Evolutionary conservation across 2,113 vertebrate species (phyloP).

Genomic region (Verasper variegatus): DNA sequence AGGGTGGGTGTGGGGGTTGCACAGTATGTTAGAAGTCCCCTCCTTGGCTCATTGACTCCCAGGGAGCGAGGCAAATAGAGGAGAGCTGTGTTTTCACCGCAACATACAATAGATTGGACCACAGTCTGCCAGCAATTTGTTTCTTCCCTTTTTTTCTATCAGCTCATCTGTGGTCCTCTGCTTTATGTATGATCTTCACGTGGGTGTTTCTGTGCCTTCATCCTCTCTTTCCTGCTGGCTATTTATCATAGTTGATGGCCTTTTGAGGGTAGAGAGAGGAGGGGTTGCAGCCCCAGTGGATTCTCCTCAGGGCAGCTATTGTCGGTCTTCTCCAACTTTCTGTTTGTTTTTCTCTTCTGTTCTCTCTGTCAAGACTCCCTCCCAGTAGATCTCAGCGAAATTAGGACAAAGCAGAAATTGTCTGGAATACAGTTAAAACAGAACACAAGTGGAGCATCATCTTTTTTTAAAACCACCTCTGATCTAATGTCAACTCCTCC

Average conservation of each 20-base stretch:
- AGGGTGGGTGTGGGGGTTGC: constrained; percentile 12
- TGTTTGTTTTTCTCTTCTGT: constrained; percentile 41
- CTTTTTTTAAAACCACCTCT: constrained; percentile 25
- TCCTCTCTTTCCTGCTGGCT: constrained; percentile 45
- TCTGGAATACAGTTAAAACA: constrained; percentile 1
- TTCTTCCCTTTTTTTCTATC: constrained; percentile 14
- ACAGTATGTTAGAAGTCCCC: constrained; percentile 25
- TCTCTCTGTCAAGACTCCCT: constrained; percentile 27
- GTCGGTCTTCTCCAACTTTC: constrained; percentile 27
- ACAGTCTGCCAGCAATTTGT: constrained; percentile 54
- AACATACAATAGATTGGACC: constrained; percentile 57
- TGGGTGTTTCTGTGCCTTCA: constrained; percentile 36
- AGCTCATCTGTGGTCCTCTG: constrained; percentile 25
- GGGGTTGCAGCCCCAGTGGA: constrained; percentile 29
- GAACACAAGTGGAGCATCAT: not conserved
- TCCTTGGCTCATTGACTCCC: constrained; percentile 73
- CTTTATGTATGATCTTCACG: constrained; percentile 42
- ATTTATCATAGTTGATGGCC: constrained; percentile 59
- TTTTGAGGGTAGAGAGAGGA: constrained; percentile 28
- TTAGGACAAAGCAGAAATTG: constrained; percentile 31
- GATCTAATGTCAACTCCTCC: not conserved
- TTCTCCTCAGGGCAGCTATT: constrained; percentile 22
- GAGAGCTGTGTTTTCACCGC: constrained; percentile 51
- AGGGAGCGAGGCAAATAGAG: constrained; percentile 34
- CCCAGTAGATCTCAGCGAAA: constrained; percentile 36